Conservation (phyloP, 2,797 vertebrate species). For the Aldrovandia affinis region DNA sequence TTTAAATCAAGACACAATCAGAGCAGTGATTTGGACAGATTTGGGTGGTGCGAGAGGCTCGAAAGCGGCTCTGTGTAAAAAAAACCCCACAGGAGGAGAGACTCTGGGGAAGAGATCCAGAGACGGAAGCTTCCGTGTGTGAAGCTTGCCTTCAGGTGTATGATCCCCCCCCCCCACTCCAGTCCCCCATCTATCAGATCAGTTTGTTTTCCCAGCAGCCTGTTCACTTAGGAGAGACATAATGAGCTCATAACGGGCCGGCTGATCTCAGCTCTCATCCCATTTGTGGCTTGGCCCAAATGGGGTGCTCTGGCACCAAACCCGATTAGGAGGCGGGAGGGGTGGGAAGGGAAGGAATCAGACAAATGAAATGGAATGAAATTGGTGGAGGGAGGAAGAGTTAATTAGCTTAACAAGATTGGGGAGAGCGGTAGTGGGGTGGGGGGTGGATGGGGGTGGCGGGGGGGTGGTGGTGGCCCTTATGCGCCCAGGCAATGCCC, state of each 20-base stretch:
- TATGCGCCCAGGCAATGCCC: slow-evolving; percentile 55
- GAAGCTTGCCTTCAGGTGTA: background rate
- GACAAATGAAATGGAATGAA: slow-evolving; percentile 62
- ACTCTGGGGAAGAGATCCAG: no score
- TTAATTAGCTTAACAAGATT: slow-evolving; percentile 77
- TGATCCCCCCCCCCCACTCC: background rate
- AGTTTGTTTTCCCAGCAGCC: background rate
- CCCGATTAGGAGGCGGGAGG: slow-evolving; percentile 29
- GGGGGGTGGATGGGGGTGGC: slow-evolving; percentile 44
- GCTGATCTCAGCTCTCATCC: slow-evolving; percentile 20
- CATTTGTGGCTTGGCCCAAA: slow-evolving; percentile 1
- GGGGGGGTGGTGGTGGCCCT: slow-evolving; percentile 37
- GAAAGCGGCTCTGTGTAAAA: background rate
- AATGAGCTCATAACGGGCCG: slow-evolving; percentile 20
- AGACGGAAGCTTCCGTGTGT: no score
- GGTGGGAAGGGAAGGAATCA: slow-evolving; percentile 38
- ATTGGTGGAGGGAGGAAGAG: slow-evolving; percentile 59
- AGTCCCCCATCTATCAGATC: background rate
- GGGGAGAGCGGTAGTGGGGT: slow-evolving; percentile 54
- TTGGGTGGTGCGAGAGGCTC: background rate
- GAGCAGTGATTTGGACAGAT: background rate
- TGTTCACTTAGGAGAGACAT: slow-evolving; percentile 15
- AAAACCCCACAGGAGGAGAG: background rate
- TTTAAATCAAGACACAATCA: background rate
- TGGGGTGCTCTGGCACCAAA: slow-evolving; percentile 5